These are phyloP conservation scores for Acridotheres tristis DNA, from an alignment of 2,797 vertebrate genomes.

Conservation along the genomic window DNA sequence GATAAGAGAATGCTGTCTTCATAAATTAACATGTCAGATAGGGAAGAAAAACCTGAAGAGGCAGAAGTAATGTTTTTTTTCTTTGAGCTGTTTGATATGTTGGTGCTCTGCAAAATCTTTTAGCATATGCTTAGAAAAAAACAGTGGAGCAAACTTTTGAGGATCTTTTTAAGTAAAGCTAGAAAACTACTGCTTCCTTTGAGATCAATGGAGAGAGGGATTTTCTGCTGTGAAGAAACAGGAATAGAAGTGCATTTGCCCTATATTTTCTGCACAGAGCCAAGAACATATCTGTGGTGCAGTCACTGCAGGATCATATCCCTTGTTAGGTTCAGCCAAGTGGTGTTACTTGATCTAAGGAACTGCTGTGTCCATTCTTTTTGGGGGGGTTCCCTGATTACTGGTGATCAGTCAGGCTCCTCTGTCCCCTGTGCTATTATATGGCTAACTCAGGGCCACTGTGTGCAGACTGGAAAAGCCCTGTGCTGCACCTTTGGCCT, in stretches of 20 bases:
- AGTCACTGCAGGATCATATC: neutral
- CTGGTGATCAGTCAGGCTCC: neutral
- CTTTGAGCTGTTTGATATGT: neutral
- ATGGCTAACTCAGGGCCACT: neutral
- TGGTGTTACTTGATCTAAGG: neutral
- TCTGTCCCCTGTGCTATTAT: fast-evolving
- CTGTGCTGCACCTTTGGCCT: neutral
- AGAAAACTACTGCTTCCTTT: neutral
- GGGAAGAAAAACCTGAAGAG: neutral
- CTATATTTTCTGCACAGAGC: neutral
- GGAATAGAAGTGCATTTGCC: neutral
- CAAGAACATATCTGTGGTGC: neutral
- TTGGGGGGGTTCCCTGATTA: fast-evolving
- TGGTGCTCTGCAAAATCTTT: neutral
- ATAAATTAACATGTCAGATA: neutral
- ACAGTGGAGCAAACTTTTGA: neutral
- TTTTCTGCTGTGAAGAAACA: neutral
- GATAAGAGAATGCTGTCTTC: neutral
- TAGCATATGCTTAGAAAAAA: neutral
- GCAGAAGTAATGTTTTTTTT: neutral
- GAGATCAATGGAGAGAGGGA: neutral
- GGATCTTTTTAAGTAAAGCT: neutral
- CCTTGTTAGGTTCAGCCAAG: neutral
- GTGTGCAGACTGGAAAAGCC: fast-evolving
- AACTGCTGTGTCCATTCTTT: neutral